A percentile compares a stretch with the other conserved stretches of the same genome.
Conservation (phyloP, 2,888 invertebrate genomes). For the Helleia helle region DNA sequence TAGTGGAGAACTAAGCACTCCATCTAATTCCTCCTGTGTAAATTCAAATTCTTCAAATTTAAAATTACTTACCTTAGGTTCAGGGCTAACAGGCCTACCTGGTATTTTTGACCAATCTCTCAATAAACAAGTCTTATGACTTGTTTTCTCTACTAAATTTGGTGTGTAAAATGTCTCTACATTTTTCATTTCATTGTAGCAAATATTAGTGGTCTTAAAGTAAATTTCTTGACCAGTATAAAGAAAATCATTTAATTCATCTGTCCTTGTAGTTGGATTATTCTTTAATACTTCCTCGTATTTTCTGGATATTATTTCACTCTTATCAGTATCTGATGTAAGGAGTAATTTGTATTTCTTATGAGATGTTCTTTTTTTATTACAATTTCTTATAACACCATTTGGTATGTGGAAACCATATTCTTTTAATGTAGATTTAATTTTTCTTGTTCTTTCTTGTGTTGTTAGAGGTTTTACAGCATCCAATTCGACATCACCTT, state of each 20-base stretch:
- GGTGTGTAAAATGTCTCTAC: constrained; percentile 56
- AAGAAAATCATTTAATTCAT: constrained; percentile 12
- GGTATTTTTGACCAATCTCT: constrained; percentile 77
- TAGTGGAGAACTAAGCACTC: constrained; percentile 46
- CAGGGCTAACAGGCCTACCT: constrained; percentile 76
- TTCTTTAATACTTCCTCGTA: constrained; percentile 41
- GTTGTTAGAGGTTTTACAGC: constrained; percentile 26
- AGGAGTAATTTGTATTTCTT: constrained; percentile 44
- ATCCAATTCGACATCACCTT: constrained; percentile 16
- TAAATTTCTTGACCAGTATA: constrained; percentile 26
- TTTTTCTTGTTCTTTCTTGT: constrained; percentile 42
- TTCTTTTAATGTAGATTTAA: constrained; percentile 71
- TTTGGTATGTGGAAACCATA: constrained; percentile 75
- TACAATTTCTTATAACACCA: constrained; percentile 28
- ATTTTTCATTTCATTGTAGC: constrained; percentile 37
- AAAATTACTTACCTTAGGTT: constrained; percentile 25
- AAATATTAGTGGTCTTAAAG: constrained; percentile 36
- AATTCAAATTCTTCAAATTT: constrained; percentile 44
- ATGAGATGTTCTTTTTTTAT: constrained; percentile 31
- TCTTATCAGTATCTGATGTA: constrained; percentile 36
- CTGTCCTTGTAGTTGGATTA: constrained; percentile 7
- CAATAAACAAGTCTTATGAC: constrained; percentile 52
- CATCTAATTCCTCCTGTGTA: constrained; percentile 47
- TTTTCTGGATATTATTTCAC: constrained; percentile 41
- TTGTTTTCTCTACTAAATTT: constrained; percentile 53